A percentile compares a stretch with the other conserved stretches of the same genome.
phyloP scores from a whole-genome alignment of 2,888 invertebrate species.

The Neoscelio sp. region DNA sequence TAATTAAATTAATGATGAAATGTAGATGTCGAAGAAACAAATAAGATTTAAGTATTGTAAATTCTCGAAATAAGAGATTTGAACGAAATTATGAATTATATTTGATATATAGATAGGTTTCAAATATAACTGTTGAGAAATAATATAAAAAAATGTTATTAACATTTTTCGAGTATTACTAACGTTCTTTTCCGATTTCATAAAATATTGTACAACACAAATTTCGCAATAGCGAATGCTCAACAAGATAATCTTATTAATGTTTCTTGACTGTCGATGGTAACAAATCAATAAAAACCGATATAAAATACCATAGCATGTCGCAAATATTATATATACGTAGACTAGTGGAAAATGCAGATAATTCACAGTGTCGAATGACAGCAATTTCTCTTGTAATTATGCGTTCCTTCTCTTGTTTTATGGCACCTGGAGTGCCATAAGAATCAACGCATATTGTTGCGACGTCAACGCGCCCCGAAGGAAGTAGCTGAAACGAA shows the following conservation, averaged over 20 bases:
- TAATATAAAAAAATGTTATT: no score
- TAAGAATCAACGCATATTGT: conserved; percentile 57
- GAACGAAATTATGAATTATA: no score
- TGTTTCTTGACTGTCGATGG: not conserved
- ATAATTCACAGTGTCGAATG: conserved; percentile 70
- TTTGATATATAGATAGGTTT: no score
- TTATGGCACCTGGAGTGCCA: conserved; percentile 50
- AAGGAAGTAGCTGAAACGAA: conserved; percentile 54
- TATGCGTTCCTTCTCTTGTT: conserved; percentile 61
- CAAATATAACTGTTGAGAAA: no score
- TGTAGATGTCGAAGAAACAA: no score
- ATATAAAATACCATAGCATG: conserved; percentile 16
- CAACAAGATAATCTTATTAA: conserved; percentile 1
- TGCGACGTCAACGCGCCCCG: conserved; percentile 55
- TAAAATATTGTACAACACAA: no score
- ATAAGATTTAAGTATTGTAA: no score
- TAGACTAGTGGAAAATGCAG: conserved; percentile 68
- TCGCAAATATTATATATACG: conserved; percentile 44
- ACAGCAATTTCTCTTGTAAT: conserved; percentile 66
- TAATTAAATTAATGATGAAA: no score
- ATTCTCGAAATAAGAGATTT: no score
- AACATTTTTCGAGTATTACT: no score
- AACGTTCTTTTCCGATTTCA: no score
- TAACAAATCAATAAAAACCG: not conserved
- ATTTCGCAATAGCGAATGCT: no score